Evolutionary conservation across 2,797 vertebrate species (phyloP).

Genomic region (Hemitrygon akajei): DNA sequence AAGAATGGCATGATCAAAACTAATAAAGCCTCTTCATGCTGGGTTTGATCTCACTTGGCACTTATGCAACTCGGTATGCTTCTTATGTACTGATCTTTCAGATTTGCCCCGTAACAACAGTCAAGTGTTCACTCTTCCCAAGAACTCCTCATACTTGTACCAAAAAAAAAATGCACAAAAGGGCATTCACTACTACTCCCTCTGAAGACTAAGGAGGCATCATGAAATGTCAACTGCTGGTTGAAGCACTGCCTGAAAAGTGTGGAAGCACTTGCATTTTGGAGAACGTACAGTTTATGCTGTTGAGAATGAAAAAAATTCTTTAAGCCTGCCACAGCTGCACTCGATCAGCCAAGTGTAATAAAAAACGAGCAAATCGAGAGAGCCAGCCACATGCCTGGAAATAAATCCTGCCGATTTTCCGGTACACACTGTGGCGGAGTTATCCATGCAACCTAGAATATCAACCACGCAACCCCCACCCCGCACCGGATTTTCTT

Average conservation of each 20-base stretch:
- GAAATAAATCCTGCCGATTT: not conserved
- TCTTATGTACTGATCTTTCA: not conserved
- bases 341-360: not conserved
- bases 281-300: not conserved
- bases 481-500: not conserved
- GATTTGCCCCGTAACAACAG: not conserved
- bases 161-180: not conserved
- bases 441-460: not conserved
- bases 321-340: not conserved
- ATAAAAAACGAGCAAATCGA: not conserved
- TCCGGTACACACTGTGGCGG: not conserved
- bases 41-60: not conserved
- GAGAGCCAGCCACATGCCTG: not conserved
- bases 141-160: not conserved
- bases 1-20: not conserved
- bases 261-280: not conserved
- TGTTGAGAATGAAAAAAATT: not conserved
- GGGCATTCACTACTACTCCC: too few relatives aligned
- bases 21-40: not conserved
- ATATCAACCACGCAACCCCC: not conserved
- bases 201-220: not conserved
- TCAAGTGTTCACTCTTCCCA: not conserved
- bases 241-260: too few relatives aligned
- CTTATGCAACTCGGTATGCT: not conserved
- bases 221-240: not conserved